Evolutionary conservation across 2,113 vertebrate species (phyloP).

Genomic region (Uropsilus gracilis): DNA sequence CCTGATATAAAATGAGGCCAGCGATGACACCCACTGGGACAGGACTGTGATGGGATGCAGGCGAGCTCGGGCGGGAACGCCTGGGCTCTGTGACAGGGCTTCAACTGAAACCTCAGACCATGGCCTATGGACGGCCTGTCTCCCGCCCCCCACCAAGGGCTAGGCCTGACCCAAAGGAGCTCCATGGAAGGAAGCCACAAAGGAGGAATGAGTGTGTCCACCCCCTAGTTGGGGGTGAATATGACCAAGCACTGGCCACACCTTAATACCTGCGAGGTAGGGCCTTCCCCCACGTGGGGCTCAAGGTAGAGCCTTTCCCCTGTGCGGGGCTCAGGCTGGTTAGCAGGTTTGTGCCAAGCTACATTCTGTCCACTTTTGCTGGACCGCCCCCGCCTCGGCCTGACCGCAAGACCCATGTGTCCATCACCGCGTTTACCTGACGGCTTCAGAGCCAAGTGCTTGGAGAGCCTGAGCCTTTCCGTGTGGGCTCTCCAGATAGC

Average conservation of each 20-base stretch:
- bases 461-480: not conserved
- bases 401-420: too few relatives aligned
- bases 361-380: too few relatives aligned
- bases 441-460: not conserved
- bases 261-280: not conserved
- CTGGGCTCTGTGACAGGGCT: not conserved
- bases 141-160: not conserved
- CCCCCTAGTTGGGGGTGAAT: rapidly evolving
- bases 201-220: not conserved
- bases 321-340: not conserved
- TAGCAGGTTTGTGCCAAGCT: not conserved
- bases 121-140: too few relatives aligned
- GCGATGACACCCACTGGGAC: not conserved
- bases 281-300: not conserved
- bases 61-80: not conserved
- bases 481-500: not conserved
- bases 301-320: not conserved
- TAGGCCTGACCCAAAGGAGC: not conserved
- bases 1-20: not conserved
- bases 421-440: not conserved
- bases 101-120: not conserved
- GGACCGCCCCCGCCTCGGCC: too few relatives aligned
- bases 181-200: not conserved
- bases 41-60: not conserved
- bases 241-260: not conserved